These are phyloP conservation scores for Lepus americanus DNA, from an alignment of 2,113 vertebrate genomes.

Conservation along the genomic window DNA sequence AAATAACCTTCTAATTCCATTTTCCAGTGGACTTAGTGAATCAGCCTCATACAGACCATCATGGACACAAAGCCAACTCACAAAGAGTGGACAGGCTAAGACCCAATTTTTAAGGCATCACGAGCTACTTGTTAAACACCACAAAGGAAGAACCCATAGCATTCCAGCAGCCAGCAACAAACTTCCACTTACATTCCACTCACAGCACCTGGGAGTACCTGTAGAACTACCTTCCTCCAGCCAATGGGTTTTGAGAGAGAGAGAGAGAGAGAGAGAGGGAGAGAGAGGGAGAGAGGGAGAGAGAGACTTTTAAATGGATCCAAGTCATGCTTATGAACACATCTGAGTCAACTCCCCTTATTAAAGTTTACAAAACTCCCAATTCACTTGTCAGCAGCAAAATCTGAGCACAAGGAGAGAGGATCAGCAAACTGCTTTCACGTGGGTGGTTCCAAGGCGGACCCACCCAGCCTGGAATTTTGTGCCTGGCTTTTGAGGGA, in stretches of 20 bases:
- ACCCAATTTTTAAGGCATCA: neutral
- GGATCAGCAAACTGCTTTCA: neutral
- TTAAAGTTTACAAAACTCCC: slow-evolving; percentile 4
- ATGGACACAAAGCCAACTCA: neutral
- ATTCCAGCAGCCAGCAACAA: neutral
- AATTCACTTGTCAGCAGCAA: slow-evolving; percentile 32
- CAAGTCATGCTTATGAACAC: neutral
- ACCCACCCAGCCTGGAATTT: neutral
- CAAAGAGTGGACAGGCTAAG: neutral
- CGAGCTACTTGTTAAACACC: neutral
- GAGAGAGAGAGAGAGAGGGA: slow-evolving; percentile 1
- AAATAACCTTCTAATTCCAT: too few species aligned
- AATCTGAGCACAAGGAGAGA: slow-evolving; percentile 38
- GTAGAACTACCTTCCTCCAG: neutral
- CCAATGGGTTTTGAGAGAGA: neutral
- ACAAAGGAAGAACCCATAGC: neutral
- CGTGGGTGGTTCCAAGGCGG: neutral
- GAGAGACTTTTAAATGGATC: neutral
- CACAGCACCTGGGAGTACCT: neutral
- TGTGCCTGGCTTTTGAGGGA: neutral
- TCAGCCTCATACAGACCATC: neutral
- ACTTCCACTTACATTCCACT: neutral
- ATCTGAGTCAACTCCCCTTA: neutral
- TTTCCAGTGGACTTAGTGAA: too few species aligned
- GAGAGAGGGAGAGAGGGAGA: neutral